Evolutionary conservation across 2,888 invertebrate genomes (phyloP), one percentile per base, ranked within the genome.

Genomic region (Andrena minutula): DNA sequence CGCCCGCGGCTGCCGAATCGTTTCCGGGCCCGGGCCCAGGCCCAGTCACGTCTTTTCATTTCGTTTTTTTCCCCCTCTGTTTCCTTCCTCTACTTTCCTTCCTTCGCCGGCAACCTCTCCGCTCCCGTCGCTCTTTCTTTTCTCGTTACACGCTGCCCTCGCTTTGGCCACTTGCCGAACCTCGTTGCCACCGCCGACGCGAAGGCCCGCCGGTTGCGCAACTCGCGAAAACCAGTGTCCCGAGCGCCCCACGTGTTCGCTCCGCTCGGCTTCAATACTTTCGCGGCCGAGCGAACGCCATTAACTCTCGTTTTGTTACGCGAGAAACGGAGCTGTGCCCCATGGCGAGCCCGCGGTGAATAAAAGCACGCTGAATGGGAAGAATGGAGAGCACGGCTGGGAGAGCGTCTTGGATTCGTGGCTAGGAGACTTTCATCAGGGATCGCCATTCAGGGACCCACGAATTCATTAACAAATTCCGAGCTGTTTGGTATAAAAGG

Each of bases 1-100:
- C 86, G 92, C 92, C 91, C 78, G 89, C 82, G 92, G 92, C 90
- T 79, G 73, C 85, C 87, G 73, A 91, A 92, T 88, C 85, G 82
- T 91, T 92, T 92, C 92, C 92, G 91, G 90, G 82, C 86, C 88
- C 90, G 90, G 89, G 77, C 84, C 86, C 80, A 64, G 74, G 68
- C 70, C 83, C 72, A 65, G 71, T 65, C 32, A 41, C 49, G 60
- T 71, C 49, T 71, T 71, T 41, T 16, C 41, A 16, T 41, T 41
- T 16, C 41, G 41, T 41, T 41, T 12, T 12, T 41, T 63, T 64
- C 53, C 28, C 51, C 26, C 56, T 12, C 20, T 63, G 28, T 32
- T 26, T 20, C 61, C 20, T 20, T 5, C 51, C 4, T 47, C 2
- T n/a, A 16, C 60, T 47, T 23, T 23, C 56, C 4, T n/a, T 30